Percentiles rank a stretch among this genome's conserved stretches.
These are phyloP conservation scores for Sebastolobus altivelis DNA, from an alignment of 2,797 vertebrate species.

Conservation along the genomic window DNA sequence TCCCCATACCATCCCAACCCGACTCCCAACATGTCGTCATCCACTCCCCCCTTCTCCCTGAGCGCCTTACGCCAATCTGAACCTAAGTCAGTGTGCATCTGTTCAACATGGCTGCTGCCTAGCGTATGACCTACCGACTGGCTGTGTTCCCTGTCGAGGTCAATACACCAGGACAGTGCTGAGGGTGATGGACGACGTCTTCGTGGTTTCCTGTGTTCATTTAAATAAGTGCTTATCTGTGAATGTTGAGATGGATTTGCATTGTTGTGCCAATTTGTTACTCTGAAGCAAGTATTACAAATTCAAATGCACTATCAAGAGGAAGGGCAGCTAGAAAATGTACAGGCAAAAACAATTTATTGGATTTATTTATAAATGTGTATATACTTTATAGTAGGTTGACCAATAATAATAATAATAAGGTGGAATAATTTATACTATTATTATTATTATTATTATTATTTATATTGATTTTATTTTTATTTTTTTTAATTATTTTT, in stretches of 20 bases:
- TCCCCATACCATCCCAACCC: slow-evolving; percentile 42
- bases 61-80: slow-evolving; percentile 71
- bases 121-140: slow-evolving; percentile 65
- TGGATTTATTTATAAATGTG: neutral
- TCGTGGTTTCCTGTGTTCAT: slow-evolving; percentile 1
- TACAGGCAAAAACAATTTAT: neutral
- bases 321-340: neutral
- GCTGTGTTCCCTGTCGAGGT: slow-evolving; percentile 52
- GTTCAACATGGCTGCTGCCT: slow-evolving; percentile 77
- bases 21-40: slow-evolving; percentile 63
- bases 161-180: slow-evolving; percentile 23
- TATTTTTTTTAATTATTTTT: accelerated
- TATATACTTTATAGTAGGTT: neutral
- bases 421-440: neutral
- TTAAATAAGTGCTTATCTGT: neutral
- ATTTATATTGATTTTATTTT: neutral
- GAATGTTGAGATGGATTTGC: neutral
- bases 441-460: neutral
- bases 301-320: neutral
- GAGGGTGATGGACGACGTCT: slow-evolving; percentile 16
- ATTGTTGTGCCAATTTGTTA: neutral
- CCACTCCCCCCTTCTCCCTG: slow-evolving; percentile 44
- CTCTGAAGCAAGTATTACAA: neutral
- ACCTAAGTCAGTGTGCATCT: slow-evolving; percentile 81
- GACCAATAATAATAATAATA: neutral